A percentile compares a stretch with the other conserved stretches of the same genome.
Conservation (phyloP, 2,113 vertebrate species). For the Tiliqua scincoides region DNA sequence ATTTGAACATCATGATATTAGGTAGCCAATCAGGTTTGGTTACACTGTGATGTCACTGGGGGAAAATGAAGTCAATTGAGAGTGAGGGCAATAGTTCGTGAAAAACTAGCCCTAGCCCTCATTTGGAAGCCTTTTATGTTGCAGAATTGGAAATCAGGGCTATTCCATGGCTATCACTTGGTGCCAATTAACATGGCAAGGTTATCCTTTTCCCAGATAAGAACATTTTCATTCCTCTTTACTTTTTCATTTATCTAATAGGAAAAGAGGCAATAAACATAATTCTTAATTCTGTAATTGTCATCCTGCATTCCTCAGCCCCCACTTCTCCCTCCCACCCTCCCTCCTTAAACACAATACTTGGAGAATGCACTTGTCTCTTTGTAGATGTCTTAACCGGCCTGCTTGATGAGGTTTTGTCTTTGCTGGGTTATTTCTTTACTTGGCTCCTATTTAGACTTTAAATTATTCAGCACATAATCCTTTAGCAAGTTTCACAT, state of each 20-base stretch:
- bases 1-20: too few relatives aligned
- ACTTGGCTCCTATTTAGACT: background rate
- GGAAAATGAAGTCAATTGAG: too few relatives aligned
- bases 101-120: too few relatives aligned
- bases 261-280: constrained; percentile 13
- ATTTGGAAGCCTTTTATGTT: too few relatives aligned
- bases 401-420: constrained; percentile 5
- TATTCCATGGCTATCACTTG: too few relatives aligned
- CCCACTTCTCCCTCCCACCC: background rate
- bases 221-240: background rate
- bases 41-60: too few relatives aligned
- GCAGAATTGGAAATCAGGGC: too few relatives aligned
- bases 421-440: background rate
- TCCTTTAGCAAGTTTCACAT: background rate
- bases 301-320: constrained; percentile 23
- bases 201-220: background rate
- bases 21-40: too few relatives aligned
- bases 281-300: background rate
- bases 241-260: constrained; percentile 7
- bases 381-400: background rate
- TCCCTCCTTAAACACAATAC: background rate
- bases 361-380: constrained; percentile 11
- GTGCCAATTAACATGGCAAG: background rate
- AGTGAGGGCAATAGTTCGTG: too few relatives aligned
- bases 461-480: constrained; percentile 38